phyloP scores from a whole-genome alignment of 2,113 vertebrate genomes.

The Plestiodon gilberti region DNA sequence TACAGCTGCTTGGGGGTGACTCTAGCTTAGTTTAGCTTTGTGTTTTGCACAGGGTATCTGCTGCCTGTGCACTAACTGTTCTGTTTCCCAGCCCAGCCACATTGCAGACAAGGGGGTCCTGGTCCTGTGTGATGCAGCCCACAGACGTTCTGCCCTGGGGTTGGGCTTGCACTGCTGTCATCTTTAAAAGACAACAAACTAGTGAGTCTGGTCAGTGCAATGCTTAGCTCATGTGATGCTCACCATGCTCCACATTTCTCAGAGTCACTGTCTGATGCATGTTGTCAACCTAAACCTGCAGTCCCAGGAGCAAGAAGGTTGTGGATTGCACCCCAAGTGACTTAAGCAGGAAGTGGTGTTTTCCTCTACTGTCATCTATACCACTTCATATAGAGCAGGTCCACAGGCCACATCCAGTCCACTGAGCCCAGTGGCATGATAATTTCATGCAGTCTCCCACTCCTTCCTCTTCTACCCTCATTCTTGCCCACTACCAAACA shows the following conservation, averaged over 20 bases:
- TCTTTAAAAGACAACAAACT: neutral
- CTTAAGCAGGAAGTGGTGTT: neutral
- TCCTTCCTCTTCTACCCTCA: too few relatives aligned
- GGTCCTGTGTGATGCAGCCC: too few relatives aligned
- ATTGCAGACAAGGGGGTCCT: too few relatives aligned
- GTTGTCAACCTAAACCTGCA: neutral
- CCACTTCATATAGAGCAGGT: neutral
- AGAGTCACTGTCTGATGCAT: neutral
- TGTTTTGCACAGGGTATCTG: neutral
- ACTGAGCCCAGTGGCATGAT: too few relatives aligned
- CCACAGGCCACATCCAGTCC: too few relatives aligned
- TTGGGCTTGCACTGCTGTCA: neutral
- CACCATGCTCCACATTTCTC: neutral
- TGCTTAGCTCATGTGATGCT: slow-evolving; percentile 2
- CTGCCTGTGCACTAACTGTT: neutral
- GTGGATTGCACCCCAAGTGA: neutral
- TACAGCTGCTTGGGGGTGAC: neutral
- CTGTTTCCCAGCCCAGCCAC: neutral
- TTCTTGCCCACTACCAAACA: too few relatives aligned
- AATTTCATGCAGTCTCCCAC: too few relatives aligned
- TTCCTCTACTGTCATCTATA: slow-evolving; percentile 10
- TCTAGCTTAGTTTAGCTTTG: neutral
- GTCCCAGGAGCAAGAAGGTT: neutral
- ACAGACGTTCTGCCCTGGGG: too few relatives aligned
- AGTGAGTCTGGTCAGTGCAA: slow-evolving; percentile 30